A percentile compares a stretch with the other conserved stretches of the same genome.
These are phyloP conservation scores for Panzeria rudis DNA, from an alignment of 2,888 invertebrate genomes.

Conservation along the genomic window DNA sequence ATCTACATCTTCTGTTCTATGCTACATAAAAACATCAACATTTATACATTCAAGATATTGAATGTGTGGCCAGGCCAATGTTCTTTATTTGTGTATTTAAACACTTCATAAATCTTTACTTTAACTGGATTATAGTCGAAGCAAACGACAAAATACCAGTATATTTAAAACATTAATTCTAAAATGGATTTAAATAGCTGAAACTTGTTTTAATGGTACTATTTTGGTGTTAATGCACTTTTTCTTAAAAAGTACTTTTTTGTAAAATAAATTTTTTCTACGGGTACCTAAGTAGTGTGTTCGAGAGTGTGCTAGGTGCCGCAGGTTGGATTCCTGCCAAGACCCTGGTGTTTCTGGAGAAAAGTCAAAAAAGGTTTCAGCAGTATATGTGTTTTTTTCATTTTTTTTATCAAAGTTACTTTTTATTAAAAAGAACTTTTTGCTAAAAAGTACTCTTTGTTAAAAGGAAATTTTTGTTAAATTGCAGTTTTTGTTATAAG, in stretches of 20 bases:
- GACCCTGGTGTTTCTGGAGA: too few species aligned
- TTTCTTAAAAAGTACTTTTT: background rate
- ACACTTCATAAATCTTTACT: slow-evolving; percentile 65
- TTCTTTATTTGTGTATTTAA: slow-evolving; percentile 55
- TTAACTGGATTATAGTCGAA: slow-evolving; percentile 24
- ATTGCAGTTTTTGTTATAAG: background rate
- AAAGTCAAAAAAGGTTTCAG: too few species aligned
- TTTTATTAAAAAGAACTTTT: background rate
- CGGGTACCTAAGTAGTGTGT: too few species aligned
- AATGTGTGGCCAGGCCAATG: slow-evolving; percentile 1
- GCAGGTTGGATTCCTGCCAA: too few species aligned
- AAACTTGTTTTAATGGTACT: background rate
- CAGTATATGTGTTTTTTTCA: too few species aligned
- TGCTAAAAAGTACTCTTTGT: background rate
- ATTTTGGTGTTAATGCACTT: background rate
- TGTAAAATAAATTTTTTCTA: too few species aligned
- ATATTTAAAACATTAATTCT: slow-evolving; percentile 31
- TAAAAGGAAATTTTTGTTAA: too few species aligned
- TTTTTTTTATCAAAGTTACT: too few species aligned
- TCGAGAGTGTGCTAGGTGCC: too few species aligned
- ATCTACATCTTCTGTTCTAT: slow-evolving; percentile 46
- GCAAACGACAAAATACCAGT: background rate
- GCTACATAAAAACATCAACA: slow-evolving; percentile 47
- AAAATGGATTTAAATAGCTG: background rate
- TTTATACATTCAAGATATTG: slow-evolving; percentile 8